Base-by-base conservation (phyloP, 2,888 invertebrate species). In the Merodon equestris region DNA sequence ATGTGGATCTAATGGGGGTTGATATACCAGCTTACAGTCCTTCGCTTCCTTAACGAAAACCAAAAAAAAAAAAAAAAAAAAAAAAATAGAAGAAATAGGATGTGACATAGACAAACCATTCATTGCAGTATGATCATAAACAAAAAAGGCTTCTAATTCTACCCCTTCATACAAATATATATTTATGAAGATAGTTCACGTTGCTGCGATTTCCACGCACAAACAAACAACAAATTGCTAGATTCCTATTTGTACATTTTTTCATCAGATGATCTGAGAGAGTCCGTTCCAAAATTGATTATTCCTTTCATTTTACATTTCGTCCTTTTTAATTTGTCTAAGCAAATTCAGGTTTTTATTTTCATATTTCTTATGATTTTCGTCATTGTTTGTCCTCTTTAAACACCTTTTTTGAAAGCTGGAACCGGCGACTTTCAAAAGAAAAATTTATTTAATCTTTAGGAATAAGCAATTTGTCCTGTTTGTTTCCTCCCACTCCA, bases 181-280 rank as follows among this genome's bases (percentile, higher is more conserved):
- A 27, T 27, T 27, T n/a, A n/a, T n/a, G n/a, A n/a, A 27, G 27
- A 27, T 27, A 27, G 27, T 27, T 4, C 27, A 27, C 27, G 27
- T 27, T 27, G 27, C 9, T 47, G 13, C 17, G 17, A 47, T 14
- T 38, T 2, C 15, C 34, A 54, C 12, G 67, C 42, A 48, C 40
- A 54, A n/a, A 53, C 54, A 68, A 51, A 56, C 53, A 66, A 61
- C 75, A 81, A 81, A 81, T 70, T 74, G 79, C 74, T 57, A 42
- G 9, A 67, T 71, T 75, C 60, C 81, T 79, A 91, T 92, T 92
- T 92, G 92, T 92, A 92, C 92, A 91, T 92, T 90, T 90, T 88
- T 91, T 90, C 92, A 92, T 92, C 92, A 92, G 92, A 92, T 92
- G 92, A 91, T 92, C 92, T 92, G 92, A 89, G 88, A 88, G 87